These are phyloP conservation scores for Mactra quadrangularis DNA, from an alignment of 1,140 invertebrate species.

Conservation along the genomic window DNA sequence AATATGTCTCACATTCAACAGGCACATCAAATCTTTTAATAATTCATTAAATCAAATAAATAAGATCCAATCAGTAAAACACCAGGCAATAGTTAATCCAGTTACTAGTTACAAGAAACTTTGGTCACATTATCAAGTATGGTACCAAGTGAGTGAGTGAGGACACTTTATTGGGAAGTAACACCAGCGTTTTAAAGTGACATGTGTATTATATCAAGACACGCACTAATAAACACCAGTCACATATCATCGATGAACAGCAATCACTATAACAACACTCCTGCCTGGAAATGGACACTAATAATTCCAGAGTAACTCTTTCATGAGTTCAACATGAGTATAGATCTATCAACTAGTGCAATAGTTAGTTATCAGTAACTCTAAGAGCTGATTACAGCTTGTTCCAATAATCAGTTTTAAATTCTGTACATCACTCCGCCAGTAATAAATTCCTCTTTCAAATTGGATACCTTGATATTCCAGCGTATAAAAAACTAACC, in stretches of 20 bases:
- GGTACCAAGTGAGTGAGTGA: conserved; percentile 14
- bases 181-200: no score
- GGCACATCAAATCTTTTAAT: conserved; percentile 17
- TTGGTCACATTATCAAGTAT: conserved; percentile 6
- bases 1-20: no score
- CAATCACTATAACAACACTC: no score
- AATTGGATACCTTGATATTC: no score
- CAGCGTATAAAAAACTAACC: no score
- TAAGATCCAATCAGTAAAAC: conserved; percentile 9
- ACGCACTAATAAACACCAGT: no score
- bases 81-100: not conserved
- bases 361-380: conserved; percentile 21
- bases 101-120: conserved; percentile 12
- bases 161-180: no score
- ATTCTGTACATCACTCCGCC: no score
- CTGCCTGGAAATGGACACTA: conserved; percentile 27
- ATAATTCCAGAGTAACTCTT: not conserved
- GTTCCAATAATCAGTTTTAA: conserved; percentile 4
- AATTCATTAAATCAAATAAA: conserved; percentile 46
- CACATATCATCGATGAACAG: no score
- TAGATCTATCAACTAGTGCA: not conserved
- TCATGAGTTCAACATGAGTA: not conserved
- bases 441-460: no score
- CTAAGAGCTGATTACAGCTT: conserved; percentile 28
- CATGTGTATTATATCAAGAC: no score